Percentiles rank a stretch among this genome's conserved stretches.
Conservation (phyloP, 2,888 invertebrate species). For the Deroplatys truncata region DNA sequence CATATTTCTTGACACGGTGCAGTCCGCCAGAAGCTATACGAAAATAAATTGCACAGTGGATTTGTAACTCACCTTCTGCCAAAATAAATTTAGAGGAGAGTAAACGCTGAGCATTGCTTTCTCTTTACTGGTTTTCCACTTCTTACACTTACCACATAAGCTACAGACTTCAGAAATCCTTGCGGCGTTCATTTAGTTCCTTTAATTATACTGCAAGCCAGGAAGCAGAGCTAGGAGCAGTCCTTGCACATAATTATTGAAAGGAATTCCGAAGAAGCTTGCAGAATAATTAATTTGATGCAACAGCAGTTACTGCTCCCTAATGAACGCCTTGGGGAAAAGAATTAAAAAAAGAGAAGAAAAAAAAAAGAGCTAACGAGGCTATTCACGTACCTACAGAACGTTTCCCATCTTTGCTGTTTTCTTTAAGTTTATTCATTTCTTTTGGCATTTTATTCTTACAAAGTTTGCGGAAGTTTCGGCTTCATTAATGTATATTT, state of each 20-base stretch:
- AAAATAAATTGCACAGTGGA: no score
- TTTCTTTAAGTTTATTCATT: background rate
- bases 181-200: background rate
- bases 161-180: background rate
- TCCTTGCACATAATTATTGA: background rate
- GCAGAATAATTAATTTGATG: background rate
- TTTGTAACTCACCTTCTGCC: no score
- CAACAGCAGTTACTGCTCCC: background rate
- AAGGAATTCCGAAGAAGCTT: background rate
- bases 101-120: no score
- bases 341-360: no score
- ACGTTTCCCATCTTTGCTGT: background rate
- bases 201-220: background rate
- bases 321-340: background rate
- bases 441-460: background rate
- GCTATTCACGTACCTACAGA: background rate
- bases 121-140: no score
- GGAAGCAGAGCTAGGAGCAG: background rate
- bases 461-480: background rate
- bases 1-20: no score
- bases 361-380: background rate
- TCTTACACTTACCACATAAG: no score
- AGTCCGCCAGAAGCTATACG: no score
- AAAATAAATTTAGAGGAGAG: no score
- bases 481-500: background rate